These are phyloP conservation scores for Drosophila paulistorum DNA, from an alignment of 1,140 invertebrate genomes.

Conservation along the genomic window DNA sequence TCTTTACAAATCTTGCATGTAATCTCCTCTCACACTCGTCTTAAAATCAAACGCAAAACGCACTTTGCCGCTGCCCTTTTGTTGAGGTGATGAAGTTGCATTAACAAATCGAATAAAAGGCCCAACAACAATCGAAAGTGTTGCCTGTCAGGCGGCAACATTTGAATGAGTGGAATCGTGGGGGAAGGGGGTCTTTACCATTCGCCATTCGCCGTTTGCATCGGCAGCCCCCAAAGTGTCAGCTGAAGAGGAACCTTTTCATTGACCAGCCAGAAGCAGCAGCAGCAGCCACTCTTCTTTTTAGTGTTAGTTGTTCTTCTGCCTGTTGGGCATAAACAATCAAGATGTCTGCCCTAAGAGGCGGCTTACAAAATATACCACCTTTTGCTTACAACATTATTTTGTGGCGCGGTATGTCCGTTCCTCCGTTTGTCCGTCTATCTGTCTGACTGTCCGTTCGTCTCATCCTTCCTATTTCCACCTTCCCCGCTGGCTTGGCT, in stretches of 20 bases:
- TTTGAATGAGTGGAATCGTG: conserved; percentile 6
- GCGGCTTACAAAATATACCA: conserved; percentile 20
- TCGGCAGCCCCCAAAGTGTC: conserved; percentile 16
- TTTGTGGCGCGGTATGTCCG: conserved; percentile 4
- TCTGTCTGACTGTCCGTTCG: background rate
- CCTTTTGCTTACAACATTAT: conserved; percentile 35
- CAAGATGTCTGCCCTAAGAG: conserved; percentile 21
- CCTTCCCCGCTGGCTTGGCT: conserved; percentile 6
- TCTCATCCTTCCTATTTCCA: background rate
- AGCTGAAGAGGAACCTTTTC: conserved; percentile 22
- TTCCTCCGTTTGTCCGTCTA: background rate
- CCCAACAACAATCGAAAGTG: conserved; percentile 23
- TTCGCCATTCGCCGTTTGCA: background rate
- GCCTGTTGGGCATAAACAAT: conserved; percentile 23
- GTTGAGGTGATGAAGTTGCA: conserved; percentile 19
- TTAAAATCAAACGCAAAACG: conserved; percentile 16
- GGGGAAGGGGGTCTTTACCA: background rate
- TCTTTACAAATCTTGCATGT: conserved; percentile 10
- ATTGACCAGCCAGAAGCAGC: conserved; percentile 9
- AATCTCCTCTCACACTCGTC: background rate
- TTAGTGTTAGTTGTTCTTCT: conserved; percentile 13
- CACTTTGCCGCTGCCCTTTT: conserved; percentile 1
- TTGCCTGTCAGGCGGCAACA: conserved; percentile 13
- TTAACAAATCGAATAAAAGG: conserved; percentile 19
- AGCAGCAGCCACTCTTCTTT: conserved; percentile 5